Evolutionary conservation across 2,113 vertebrate species (phyloP), one percentile per base, ranked within the genome.

Genomic region (Neotoma lepida): DNA sequence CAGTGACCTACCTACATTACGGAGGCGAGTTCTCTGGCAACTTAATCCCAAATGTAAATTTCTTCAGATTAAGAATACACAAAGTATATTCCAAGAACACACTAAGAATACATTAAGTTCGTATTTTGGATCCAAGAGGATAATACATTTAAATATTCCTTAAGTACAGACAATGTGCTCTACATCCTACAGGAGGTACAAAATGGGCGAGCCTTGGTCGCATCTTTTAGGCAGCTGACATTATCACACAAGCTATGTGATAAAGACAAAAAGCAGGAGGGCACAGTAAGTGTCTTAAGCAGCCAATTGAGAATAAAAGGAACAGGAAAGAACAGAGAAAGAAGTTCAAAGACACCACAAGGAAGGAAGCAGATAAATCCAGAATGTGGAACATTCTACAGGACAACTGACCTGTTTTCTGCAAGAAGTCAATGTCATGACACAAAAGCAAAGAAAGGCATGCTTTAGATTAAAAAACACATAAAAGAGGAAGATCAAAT

Each of bases 251-350:
- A 87, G 84, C 84, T n/a, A 80, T 44, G 82, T 7, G 70, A 51
- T 76, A 41, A 68, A 76, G 94, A 95, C 61, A 66, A 46, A 95
- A 88, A 58, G 44, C 87, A 85, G 88, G 46, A 39, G 44, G 80
- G 44, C 22, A 35, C 20, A 74, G 33, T 6, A 26, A 82, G 66
- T 33, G 74, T 86, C 85, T 76, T 41, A 88, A 89, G 91, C 18
- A 3, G 54, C 49, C 87, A 81, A 26, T 0, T 66, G 93, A 96
- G 85, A 88, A 95, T 89, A 96, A 93, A 96, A 71, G 61, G n/a
- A 51, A 81, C 46, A 77, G 14, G 33, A 66, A 73, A 86, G 91
- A 77, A 63, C 80, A 88, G 66, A 64, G 71, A 56, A 93, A 94
- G 78, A 87, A 58, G 49, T 66, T 64, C 93, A 80, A 44, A 8